Conservation (phyloP, 92 coral and sea anemone genomes). For the Parazoanthus atlanticus region DNA sequence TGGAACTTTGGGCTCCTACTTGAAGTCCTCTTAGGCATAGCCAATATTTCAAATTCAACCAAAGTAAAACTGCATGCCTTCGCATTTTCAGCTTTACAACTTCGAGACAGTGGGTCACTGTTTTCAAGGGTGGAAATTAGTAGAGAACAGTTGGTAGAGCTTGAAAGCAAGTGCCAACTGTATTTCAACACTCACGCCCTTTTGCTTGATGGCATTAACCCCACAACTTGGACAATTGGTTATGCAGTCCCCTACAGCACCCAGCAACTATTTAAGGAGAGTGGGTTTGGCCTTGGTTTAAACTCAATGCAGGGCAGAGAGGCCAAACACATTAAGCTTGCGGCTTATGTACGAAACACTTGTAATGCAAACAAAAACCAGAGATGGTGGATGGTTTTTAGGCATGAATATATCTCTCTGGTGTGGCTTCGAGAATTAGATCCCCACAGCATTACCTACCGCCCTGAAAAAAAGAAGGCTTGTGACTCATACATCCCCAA, state of each 20-base stretch:
- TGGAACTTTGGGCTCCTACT: constrained; percentile 49
- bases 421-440: constrained; percentile 11
- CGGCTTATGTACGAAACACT: background rate
- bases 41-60: constrained; percentile 40
- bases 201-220: constrained; percentile 57
- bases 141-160: constrained; percentile 50
- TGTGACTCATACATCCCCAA: constrained; percentile 60
- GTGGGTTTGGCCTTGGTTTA: constrained; percentile 36
- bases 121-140: constrained; percentile 57
- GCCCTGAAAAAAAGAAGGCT: constrained; percentile 47
- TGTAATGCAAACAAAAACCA: background rate
- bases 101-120: constrained; percentile 58
- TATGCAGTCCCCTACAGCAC: constrained; percentile 54
- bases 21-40: constrained; percentile 55
- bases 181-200: constrained; percentile 56
- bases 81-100: constrained; percentile 55
- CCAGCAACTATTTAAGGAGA: constrained; percentile 36
- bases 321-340: constrained; percentile 46
- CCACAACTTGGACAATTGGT: constrained; percentile 50
- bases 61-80: constrained; percentile 62
- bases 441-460: constrained; percentile 21
- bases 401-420: background rate
- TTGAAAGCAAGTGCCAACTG: constrained; percentile 49
- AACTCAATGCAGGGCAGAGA: constrained; percentile 52
- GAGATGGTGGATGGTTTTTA: constrained; percentile 9